Conservation (phyloP, 2,797 vertebrate genomes). For the Crypturellus tataupa region DNA sequence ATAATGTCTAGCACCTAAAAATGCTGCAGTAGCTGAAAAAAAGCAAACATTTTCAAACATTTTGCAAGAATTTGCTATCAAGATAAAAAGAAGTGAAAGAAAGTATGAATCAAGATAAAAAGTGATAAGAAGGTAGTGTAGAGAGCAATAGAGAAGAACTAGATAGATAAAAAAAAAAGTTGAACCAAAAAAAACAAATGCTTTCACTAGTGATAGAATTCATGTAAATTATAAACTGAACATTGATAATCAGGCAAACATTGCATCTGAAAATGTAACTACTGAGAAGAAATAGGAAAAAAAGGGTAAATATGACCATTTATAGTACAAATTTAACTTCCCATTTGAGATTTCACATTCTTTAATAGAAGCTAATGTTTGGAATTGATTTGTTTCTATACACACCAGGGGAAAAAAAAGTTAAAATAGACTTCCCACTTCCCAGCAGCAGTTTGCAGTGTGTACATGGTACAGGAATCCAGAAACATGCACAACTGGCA, state of each 20-base stretch:
- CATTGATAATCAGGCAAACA: not conserved
- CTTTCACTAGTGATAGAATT: not conserved
- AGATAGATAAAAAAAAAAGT: no score
- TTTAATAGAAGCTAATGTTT: not conserved
- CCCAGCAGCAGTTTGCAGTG: not conserved
- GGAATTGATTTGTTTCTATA: not conserved
- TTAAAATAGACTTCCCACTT: not conserved
- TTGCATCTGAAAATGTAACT: not conserved
- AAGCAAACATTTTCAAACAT: not conserved
- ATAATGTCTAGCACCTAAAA: not conserved
- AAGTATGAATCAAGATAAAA: not conserved
- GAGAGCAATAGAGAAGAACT: not conserved
- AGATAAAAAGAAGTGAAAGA: not conserved
- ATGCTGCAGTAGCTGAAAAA: not conserved
- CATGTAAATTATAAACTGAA: not conserved
- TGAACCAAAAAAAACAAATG: not conserved
- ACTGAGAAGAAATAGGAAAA: not conserved
- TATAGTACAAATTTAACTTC: not conserved
- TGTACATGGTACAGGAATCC: not conserved
- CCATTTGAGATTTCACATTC: not conserved
- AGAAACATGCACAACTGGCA: not conserved
- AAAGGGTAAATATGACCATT: not conserved
- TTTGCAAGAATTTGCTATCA: not conserved
- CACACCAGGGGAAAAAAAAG: not conserved
- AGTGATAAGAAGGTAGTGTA: not conserved